These are phyloP conservation scores for Polymixis flavicincta DNA, from an alignment of 2,888 invertebrate genomes.

Conservation along the genomic window DNA sequence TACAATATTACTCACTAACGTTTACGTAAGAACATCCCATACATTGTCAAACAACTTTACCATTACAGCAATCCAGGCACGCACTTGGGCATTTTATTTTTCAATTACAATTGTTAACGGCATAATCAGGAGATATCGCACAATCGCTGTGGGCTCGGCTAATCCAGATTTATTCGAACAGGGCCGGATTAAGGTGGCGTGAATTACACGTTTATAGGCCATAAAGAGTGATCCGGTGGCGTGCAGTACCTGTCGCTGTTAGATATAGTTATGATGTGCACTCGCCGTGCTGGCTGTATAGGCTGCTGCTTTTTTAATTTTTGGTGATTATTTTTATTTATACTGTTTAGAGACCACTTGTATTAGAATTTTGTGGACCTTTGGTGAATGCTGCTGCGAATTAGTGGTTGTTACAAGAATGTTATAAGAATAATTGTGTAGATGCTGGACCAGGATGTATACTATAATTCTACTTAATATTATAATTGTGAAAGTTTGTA, in stretches of 20 bases:
- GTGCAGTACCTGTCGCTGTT: conserved; percentile 84
- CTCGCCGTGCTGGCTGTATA: conserved; percentile 73
- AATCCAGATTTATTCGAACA: conserved; percentile 90
- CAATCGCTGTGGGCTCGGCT: conserved; percentile 86
- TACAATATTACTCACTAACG: conserved; percentile 29
- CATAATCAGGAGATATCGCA: conserved; percentile 87
- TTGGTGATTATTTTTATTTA: background rate
- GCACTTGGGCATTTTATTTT: conserved; percentile 83
- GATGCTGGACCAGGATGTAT: too few relatives aligned
- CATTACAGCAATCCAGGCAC: conserved; percentile 62
- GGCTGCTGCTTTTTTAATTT: conserved; percentile 60
- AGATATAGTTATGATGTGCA: conserved; percentile 86
- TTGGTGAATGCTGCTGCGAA: background rate
- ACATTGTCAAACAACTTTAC: conserved; percentile 60
- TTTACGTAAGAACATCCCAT: conserved; percentile 47
- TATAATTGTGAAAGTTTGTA: background rate
- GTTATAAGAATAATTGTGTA: too few relatives aligned
- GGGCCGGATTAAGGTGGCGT: conserved; percentile 90
- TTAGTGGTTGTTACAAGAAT: too few relatives aligned
- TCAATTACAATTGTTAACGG: conserved; percentile 90
- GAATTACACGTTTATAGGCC: conserved; percentile 91
- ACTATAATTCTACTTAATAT: background rate
- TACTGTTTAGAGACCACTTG: background rate
- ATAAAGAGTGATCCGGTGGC: conserved; percentile 90
- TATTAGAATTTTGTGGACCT: too few relatives aligned